Percentiles rank a stretch among this genome's conserved stretches.
Conservation (phyloP, 2,113 vertebrate genomes). For the Lynx canadensis region DNA sequence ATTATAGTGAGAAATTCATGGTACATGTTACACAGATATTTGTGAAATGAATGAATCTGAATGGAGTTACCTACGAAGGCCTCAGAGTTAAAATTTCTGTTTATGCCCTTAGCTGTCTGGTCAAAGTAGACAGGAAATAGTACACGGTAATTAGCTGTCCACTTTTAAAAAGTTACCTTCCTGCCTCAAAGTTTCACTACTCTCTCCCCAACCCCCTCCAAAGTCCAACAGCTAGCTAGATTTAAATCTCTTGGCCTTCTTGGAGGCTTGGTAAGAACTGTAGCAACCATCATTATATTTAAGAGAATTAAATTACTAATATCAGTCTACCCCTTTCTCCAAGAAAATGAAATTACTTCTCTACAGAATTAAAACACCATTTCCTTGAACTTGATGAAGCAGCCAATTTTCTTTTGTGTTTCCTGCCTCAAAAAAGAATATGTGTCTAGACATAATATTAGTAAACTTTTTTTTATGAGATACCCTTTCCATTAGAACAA, state of each 20-base stretch:
- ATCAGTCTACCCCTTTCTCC: slow-evolving; percentile 65
- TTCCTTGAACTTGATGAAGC: slow-evolving; percentile 76
- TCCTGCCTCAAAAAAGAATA: slow-evolving; percentile 67
- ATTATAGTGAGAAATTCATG: background rate
- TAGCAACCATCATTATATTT: slow-evolving; percentile 56
- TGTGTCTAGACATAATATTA: slow-evolving; percentile 67
- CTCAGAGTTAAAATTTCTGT: slow-evolving; percentile 21
- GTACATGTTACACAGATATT: background rate
- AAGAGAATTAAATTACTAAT: slow-evolving; percentile 76
- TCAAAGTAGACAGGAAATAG: background rate
- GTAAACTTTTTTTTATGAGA: slow-evolving; percentile 40
- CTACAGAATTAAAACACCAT: slow-evolving; percentile 77
- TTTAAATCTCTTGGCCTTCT: slow-evolving; percentile 47
- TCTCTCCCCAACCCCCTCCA: background rate
- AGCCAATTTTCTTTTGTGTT: slow-evolving; percentile 71
- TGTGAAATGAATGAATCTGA: background rate
- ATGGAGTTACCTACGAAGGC: background rate
- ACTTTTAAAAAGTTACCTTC: background rate
- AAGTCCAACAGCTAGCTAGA: background rate
- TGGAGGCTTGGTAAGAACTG: slow-evolving; percentile 53
- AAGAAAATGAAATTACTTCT: slow-evolving; percentile 80
- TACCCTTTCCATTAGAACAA: slow-evolving; percentile 40
- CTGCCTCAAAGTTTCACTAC: background rate
- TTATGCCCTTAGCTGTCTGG: background rate
- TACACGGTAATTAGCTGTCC: background rate